phyloP scores from a whole-genome alignment of 1,140 invertebrate species.

The Agraylea sexmaculata region DNA sequence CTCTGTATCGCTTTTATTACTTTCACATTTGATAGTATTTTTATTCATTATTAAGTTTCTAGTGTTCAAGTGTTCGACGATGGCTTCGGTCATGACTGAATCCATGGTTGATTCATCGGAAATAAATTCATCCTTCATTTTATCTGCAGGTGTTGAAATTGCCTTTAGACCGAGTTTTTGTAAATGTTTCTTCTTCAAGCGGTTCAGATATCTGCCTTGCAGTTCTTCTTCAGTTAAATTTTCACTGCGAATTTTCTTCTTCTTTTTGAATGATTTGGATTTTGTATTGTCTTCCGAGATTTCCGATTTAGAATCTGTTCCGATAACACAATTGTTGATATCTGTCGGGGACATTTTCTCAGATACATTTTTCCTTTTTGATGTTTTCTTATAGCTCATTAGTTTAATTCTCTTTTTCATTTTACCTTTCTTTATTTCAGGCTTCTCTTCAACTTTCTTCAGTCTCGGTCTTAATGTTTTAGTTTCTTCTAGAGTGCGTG shows the following conservation, averaged over 20 bases:
- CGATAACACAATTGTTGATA: constrained; percentile 13
- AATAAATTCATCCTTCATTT: constrained; percentile 18
- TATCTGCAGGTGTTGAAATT: constrained; percentile 15
- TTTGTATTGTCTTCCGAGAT: neutral
- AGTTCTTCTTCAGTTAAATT: constrained; percentile 19
- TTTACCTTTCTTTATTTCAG: constrained; percentile 24
- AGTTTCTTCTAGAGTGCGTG: constrained; percentile 17
- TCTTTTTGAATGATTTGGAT: neutral
- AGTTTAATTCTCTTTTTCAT: constrained; percentile 25
- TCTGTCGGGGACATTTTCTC: constrained; percentile 4
- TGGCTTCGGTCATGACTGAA: constrained; percentile 21
- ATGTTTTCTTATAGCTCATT: constrained; percentile 7
- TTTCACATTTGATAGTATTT: too few species aligned
- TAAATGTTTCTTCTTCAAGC: constrained; percentile 43
- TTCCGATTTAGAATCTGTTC: constrained; percentile 1
- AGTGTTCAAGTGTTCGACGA: constrained; percentile 20
- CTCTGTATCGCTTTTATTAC: too few species aligned
- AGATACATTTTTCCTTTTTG: neutral
- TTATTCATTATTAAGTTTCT: constrained; percentile 6
- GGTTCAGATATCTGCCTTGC: constrained; percentile 28
- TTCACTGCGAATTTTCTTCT: neutral
- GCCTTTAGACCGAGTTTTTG: constrained; percentile 40
- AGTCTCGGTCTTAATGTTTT: constrained; percentile 16
- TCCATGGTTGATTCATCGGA: constrained; percentile 25
- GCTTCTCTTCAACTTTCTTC: constrained; percentile 13